Evolutionary conservation across 1,140 invertebrate species (phyloP), one percentile per base, ranked within the genome.

Genomic region (Melitaea cinxia): DNA sequence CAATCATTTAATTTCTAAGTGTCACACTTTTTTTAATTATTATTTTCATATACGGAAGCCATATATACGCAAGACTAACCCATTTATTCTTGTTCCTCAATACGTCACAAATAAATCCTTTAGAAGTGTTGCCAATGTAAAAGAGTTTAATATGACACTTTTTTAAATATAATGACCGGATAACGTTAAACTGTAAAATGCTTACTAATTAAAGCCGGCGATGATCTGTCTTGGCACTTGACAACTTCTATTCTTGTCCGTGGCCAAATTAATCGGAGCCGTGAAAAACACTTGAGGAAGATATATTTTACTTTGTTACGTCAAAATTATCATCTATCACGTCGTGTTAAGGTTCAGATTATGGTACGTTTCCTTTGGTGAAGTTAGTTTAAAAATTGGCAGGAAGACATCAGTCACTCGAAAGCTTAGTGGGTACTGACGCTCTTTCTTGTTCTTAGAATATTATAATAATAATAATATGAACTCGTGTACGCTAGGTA

Each of bases 321-420:
- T 58, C 2, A 19, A 56, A 54, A 62, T 54, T 26, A 6, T 19
- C 35, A 12, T 56, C 50, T 72, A 70, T 59, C 12, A 21, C 35
- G 5, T 42, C 12, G 33, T 23, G 35, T 15, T 70, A 72, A 67
- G 58, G 58, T 60, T 66, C 47, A 57, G 50, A 58, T 42, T 65
- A 58, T 30, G 7, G 23, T 12, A 21, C 14, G 50, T 9, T 21
- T 50, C 21, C 15, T 54, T n/a, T n/a, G 24, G 21, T 9, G 61
- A 63, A 49, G 56, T 63, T 63, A 55, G 53, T 57, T 35, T 47
- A 75, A 77, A 76, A 68, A 75, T 68, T 73, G 73, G 68, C 80
- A 80, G 83, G 82, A 86, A 85, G 82, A 75, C 80, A 85, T 85
- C 78, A 66, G 81, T 85, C 81, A 83, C 70, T 78, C 73, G 75